Evolutionary conservation across 2,888 invertebrate species (phyloP), one percentile per base, ranked within the genome.

Genomic region (Bedellia somnulentella): DNA sequence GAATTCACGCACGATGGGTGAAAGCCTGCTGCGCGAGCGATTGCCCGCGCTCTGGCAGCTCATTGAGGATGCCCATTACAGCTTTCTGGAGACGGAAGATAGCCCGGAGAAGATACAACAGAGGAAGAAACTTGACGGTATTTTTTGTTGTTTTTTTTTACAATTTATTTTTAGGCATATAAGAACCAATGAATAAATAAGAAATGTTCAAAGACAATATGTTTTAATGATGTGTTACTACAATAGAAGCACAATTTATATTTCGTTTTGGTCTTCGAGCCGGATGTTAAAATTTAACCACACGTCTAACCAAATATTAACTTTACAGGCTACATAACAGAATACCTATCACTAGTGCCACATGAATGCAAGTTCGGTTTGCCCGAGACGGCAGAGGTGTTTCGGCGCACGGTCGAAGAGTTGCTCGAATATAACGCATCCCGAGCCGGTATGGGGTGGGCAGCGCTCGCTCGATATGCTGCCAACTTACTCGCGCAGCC

Each of bases 401-500:
- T 93, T 37, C 83, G 85, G 36, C 79, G 81, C 31, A 89, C 90
- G 1, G 82, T 90, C 15, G 79, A 78, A 25, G 81, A 81, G 30
- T 68, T 85, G 46, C 64, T 80, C 4, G 85, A 87, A 44, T 93
- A 90, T 53, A 91, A 87, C 52, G 90, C 87, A 12, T 87, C 87
- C 46, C 81, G 86, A 42, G 89, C 90, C 10, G 85, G 87, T 15
- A 78, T 85, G 27, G 93, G 92, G 9, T 93, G 91, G 82, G 86
- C 88, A 44, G 87, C 90, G 17, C 78, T 93, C 39, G 91, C 89
- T 35, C 79, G 87, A 40, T 93, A 93, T 57, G 93, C 93, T 2
- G 86, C 85, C 33, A 93, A 93, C 63, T 70, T 94, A 36, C 73
- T 91, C 30, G 82, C 86, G 9, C 91, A 93, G 53, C 92, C 93